Evolutionary conservation across 2,888 invertebrate species (phyloP), one percentile per base, ranked within the genome.

Genomic region (Ectobius pallidus): DNA sequence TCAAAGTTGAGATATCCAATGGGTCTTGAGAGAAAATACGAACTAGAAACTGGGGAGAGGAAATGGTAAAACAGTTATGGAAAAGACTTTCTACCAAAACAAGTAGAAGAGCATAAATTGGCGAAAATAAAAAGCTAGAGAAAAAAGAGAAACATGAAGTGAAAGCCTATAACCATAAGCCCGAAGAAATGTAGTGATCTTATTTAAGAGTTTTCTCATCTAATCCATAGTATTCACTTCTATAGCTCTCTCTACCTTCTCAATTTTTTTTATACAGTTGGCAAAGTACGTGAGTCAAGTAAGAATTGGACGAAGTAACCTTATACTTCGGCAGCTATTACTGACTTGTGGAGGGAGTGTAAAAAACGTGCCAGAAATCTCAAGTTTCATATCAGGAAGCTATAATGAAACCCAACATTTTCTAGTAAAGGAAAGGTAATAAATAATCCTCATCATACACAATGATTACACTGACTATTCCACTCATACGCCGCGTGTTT

Each of bases 161-260:
- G 20, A 18, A 18, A 30, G 32, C 22, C 16, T 6, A 16, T 27
- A 58, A 58, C 14, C 1, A 18, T 11, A 58, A 58, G 18, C 32
- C 7, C n/a, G 32, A 3, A 30, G 58, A 58, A 52, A 58, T 1
- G 58, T n/a, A 58, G 4, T 58, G 58, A 32, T 58, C 58, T 58
- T 58, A 30, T 58, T 58, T 58, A 58, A 58, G 58, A 58, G 22
- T 55, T 58, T 30, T 30, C 27, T 58, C 22, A 1, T 58, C 1
- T 58, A 58, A 58, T 32, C 32, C n/a, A 58, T 30, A 58, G 4
- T 32, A 58, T 58, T 30, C 58, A 32, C n/a, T 58, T 58, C 32
- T n/a, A n/a, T 16, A 58, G 16, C 27, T 58, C n/a, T 18, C 27
- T 34, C 34, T 34, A n/a, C 34, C 34, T 34, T 34, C 34, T 34